Percentiles rank a stretch among this genome's conserved stretches.
Conservation (phyloP, 2,888 invertebrate genomes). For the Campoplex capitator region DNA sequence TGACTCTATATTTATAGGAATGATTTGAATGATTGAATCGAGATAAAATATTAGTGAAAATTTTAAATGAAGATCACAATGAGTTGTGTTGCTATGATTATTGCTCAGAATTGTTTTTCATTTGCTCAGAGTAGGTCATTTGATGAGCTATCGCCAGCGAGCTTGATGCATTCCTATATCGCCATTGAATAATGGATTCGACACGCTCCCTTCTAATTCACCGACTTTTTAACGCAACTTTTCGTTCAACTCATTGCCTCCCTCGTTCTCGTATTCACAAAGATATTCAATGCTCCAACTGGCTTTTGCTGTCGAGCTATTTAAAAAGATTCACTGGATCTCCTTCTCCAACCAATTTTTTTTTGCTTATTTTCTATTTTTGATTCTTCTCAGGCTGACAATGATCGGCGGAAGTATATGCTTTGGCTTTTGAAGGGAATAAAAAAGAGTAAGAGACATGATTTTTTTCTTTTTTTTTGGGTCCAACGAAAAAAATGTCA, state of each 20-base stretch:
- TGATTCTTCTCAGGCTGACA: slow-evolving; percentile 9
- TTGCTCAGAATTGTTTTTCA: background rate
- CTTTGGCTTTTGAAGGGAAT: slow-evolving; percentile 34
- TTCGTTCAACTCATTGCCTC: background rate
- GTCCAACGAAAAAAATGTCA: slow-evolving; percentile 55
- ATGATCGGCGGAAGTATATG: slow-evolving; percentile 40
- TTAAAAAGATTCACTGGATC: slow-evolving; percentile 38
- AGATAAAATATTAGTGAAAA: background rate
- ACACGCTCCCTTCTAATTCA: background rate
- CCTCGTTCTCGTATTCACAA: slow-evolving; percentile 2
- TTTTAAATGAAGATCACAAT: background rate
- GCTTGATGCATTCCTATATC: background rate
- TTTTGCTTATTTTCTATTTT: slow-evolving; percentile 21
- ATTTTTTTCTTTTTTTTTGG: slow-evolving; percentile 25
- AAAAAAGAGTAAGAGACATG: slow-evolving; percentile 2
- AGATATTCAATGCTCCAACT: background rate
- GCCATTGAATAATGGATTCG: background rate
- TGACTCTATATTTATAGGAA: too few species aligned
- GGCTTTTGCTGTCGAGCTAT: slow-evolving; percentile 22
- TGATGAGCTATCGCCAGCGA: background rate
- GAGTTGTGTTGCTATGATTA: background rate
- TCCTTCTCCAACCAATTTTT: background rate
- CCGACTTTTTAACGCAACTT: background rate
- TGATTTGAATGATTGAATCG: too few species aligned
- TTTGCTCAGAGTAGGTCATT: background rate